A percentile compares a stretch with the other conserved stretches of the same genome.
phyloP scores from a whole-genome alignment of 2,888 invertebrate species.

The Alcis repandata region DNA sequence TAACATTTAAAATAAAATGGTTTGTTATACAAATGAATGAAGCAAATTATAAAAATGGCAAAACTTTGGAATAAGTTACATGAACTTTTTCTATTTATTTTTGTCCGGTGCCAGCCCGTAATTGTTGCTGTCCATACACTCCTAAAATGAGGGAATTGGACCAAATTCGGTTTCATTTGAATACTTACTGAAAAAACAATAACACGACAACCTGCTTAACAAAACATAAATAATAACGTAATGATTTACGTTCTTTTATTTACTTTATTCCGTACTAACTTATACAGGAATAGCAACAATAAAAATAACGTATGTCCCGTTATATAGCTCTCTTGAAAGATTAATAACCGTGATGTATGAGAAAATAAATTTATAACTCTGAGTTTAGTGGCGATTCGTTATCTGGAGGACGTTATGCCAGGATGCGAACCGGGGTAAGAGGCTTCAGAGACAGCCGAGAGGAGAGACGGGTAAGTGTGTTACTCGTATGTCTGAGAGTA shows the following conservation, averaged over 20 bases:
- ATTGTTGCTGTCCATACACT: too few relatives aligned
- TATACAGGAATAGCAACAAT: constrained; percentile 55
- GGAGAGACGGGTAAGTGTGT: neutral
- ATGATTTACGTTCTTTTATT: constrained; percentile 28
- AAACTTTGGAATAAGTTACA: too few relatives aligned
- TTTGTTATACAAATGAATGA: too few relatives aligned
- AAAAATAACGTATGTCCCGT: constrained; percentile 62
- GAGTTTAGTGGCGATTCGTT: constrained; percentile 54
- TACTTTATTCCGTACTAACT: constrained; percentile 44
- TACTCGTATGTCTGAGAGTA: neutral
- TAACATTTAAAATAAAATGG: too few relatives aligned
- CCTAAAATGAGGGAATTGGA: too few relatives aligned
- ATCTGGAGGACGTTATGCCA: constrained; percentile 32
- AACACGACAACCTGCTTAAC: neutral
- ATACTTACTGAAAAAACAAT: neutral
- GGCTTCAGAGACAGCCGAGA: neutral
- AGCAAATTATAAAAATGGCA: too few relatives aligned
- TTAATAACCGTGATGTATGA: constrained; percentile 63
- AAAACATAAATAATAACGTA: constrained; percentile 12
- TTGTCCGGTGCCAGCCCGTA: too few relatives aligned
- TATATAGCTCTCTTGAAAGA: constrained; percentile 55
- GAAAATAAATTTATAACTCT: constrained; percentile 65
- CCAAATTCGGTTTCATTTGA: too few relatives aligned
- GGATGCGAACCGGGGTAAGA: constrained; percentile 1
- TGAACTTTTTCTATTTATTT: too few relatives aligned